phyloP scores from a whole-genome alignment of 2,113 vertebrate species.

The Lethenteron reissneri region DNA sequence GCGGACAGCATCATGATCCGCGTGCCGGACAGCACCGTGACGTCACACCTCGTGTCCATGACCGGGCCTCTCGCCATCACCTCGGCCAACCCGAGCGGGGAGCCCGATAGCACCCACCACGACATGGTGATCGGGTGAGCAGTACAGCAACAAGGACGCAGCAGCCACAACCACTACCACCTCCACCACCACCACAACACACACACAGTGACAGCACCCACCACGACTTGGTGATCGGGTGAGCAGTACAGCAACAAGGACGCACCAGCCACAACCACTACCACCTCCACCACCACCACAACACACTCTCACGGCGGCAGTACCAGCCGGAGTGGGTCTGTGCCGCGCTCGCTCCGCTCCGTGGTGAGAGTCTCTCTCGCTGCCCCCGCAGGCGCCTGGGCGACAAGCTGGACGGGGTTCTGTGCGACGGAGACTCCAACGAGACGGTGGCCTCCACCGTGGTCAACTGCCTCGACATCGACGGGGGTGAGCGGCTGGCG shows the following conservation, averaged over 20 bases:
- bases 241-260: too few species aligned
- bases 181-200: too few species aligned
- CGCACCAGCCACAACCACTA: too few species aligned
- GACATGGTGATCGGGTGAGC: slow-evolving; percentile 53
- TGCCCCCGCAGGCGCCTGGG: slow-evolving; percentile 33
- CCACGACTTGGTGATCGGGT: too few species aligned
- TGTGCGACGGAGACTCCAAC: slow-evolving; percentile 53
- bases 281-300: too few species aligned
- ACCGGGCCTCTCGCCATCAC: slow-evolving; percentile 56
- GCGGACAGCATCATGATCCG: slow-evolving; percentile 64
- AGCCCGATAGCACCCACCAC: slow-evolving; percentile 56
- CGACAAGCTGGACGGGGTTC: slow-evolving; percentile 48
- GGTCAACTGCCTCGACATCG: slow-evolving; percentile 47
- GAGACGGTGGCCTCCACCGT: slow-evolving; percentile 54
- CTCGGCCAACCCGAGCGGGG: slow-evolving; percentile 61
- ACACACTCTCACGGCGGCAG: too few species aligned
- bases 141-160: background rate
- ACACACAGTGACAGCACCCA: too few species aligned
- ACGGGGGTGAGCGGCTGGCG: slow-evolving; percentile 28
- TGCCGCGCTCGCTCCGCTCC: too few species aligned
- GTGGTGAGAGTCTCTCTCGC: too few species aligned
- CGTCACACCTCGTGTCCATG: slow-evolving; percentile 41
- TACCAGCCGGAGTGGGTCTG: too few species aligned
- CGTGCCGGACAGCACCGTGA: slow-evolving; percentile 51
- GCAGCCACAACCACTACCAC: too few species aligned